Conservation (phyloP, 2,113 vertebrate genomes). For the Sebastes schlegelii region DNA sequence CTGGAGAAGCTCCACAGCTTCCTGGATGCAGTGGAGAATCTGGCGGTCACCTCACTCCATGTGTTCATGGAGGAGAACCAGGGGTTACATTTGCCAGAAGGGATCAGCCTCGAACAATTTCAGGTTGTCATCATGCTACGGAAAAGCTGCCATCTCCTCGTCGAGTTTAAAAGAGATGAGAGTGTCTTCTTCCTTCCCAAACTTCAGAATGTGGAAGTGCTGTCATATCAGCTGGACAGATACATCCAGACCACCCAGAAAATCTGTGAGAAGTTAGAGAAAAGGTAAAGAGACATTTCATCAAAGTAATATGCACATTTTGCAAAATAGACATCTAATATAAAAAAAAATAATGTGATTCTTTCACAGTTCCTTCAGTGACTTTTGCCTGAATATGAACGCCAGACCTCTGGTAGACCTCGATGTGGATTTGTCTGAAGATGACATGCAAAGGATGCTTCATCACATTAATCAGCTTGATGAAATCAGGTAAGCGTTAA, state of each 20-base stretch:
- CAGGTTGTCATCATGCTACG: constrained; percentile 58
- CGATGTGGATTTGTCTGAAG: constrained; percentile 46
- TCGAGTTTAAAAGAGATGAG: constrained; percentile 75
- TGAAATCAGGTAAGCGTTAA: constrained; percentile 53
- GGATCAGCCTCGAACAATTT: constrained; percentile 37
- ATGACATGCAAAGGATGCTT: constrained; percentile 57
- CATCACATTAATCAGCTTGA: constrained; percentile 45
- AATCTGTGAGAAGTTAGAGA: constrained; percentile 68
- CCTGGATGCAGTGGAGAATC: no score
- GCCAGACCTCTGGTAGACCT: constrained; percentile 28
- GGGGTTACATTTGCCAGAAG: constrained; percentile 54
- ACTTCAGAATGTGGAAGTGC: constrained; percentile 69
- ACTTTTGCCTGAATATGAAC: neutral
- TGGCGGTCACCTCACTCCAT: no score
- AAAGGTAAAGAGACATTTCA: constrained; percentile 33
- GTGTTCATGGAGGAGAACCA: no score
- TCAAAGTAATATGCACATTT: neutral
- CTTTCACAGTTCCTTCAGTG: constrained; percentile 37
- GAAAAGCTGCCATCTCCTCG: constrained; percentile 61
- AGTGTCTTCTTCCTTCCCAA: constrained; percentile 71
- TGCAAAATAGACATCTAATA: accelerated
- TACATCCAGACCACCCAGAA: constrained; percentile 67
- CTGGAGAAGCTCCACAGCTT: no score
- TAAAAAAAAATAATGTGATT: neutral
- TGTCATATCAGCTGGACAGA: constrained; percentile 73